A percentile compares a stretch with the other conserved stretches of the same genome.
Conservation (phyloP, 2,113 vertebrate genomes). For the Sylvilagus bachmani region DNA sequence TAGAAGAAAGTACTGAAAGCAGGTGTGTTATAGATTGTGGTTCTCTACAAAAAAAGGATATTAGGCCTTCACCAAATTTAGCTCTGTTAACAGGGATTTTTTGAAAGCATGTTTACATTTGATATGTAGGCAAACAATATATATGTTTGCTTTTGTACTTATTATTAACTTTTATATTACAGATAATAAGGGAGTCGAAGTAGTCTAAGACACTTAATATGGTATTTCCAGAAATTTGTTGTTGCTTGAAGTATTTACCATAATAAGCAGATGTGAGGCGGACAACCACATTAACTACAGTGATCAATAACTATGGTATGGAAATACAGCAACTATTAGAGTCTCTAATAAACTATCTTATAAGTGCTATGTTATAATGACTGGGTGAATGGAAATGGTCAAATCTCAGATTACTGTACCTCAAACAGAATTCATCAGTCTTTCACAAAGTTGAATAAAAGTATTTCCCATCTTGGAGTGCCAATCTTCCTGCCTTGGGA, state of each 20-base stretch:
- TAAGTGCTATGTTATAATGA: background rate
- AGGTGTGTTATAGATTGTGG: background rate
- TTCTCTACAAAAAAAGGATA: conserved; percentile 3
- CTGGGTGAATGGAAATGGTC: background rate
- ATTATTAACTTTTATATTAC: background rate
- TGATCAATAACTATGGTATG: too few species aligned
- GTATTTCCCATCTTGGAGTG: background rate
- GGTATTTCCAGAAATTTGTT: background rate
- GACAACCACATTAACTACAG: background rate
- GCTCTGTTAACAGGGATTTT: background rate
- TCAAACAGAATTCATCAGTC: background rate
- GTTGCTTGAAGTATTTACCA: background rate
- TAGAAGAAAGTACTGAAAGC: background rate
- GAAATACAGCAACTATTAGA: background rate
- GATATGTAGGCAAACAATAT: background rate
- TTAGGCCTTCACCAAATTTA: background rate
- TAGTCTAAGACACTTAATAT: background rate
- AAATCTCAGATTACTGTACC: background rate
- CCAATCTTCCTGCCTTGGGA: background rate
- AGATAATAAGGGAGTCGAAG: background rate
- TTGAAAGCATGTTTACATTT: background rate
- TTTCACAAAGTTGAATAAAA: background rate
- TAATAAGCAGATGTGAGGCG: background rate
- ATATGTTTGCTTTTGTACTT: background rate
- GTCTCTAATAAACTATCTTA: background rate